Evolutionary conservation across 2,113 vertebrate genomes (phyloP), one percentile per base, ranked within the genome.

Genomic region (Castor canadensis): DNA sequence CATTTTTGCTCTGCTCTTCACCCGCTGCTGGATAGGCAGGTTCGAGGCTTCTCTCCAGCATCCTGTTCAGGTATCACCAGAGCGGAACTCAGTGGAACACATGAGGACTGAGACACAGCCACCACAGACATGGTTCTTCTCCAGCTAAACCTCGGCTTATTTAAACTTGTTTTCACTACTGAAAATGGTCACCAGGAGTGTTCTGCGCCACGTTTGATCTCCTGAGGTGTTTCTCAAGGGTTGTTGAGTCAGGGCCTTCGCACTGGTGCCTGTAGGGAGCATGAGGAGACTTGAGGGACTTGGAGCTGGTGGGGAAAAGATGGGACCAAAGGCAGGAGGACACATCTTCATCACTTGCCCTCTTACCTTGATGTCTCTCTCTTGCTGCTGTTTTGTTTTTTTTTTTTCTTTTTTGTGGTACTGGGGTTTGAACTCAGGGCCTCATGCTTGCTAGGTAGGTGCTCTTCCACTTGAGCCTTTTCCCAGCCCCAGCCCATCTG

Each of bases 21-120:
- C 17, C 22, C 19, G 9, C 40, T 20, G 9, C 17, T 19, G 4
- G 0, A 3, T 30, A 24, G 19, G 60, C 6, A 22, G n/a, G 3
- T 43, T 24, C 60, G 22, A 3, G 17, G 30, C 11, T 7, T 38
- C 43, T 54, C 64, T 47, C 35, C 15, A 16, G 10, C 6, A 8
- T 58, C 26, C 82, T 45, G 9, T 6, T 30, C 19, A 15, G 66
- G 38, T 60, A 32, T 22, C 11, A 17, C 30, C 38, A 45, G 82
- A 28, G 82, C 49, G 45, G 2, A 56, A 15, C 35, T 13, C 22
- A 20, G 5, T 9, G 22, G 62, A 26, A 38, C 66, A 1, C 17
- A 8, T 17, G 1, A 22, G 40, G 40, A 45, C 13, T 45, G 43
- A 0, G 11, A 28, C 16, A 8, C 32, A 4, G 20, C 47, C 47